Percentiles rank a stretch among this genome's conserved stretches.
Evolutionary conservation across 53 echinoderm and acorn worm species (phyloP).

Genomic region (Holothuria leucospilota): DNA sequence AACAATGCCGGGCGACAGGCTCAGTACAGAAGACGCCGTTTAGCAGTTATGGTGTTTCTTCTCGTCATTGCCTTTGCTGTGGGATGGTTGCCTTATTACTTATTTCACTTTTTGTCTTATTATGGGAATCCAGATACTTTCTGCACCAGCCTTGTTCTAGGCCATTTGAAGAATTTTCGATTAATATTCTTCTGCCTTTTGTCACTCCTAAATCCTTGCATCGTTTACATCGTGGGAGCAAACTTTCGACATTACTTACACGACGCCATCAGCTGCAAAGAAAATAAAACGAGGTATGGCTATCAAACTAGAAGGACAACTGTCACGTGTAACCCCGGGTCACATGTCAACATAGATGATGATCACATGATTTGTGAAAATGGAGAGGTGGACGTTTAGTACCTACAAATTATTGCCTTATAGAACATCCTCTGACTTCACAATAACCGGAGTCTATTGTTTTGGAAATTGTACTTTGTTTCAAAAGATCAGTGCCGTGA

Average conservation of each 20-base stretch:
- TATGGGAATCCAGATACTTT: not conserved
- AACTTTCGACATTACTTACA: slow-evolving; percentile 12
- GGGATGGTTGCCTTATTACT: slow-evolving; percentile 45
- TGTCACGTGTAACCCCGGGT: slow-evolving; percentile 9
- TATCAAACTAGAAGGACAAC: slow-evolving; percentile 27
- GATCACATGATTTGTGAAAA: not conserved
- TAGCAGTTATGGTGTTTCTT: slow-evolving; percentile 33
- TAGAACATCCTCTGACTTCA: no score
- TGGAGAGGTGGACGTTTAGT: no score
- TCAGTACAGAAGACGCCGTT: slow-evolving; percentile 5
- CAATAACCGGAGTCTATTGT: no score
- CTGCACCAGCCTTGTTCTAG: slow-evolving; percentile 8
- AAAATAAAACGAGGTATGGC: not conserved
- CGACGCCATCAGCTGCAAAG: slow-evolving; percentile 27
- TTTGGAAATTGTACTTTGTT: no score
- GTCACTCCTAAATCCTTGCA: slow-evolving; percentile 33
- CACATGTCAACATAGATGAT: not conserved
- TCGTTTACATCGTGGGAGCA: slow-evolving; percentile 31
- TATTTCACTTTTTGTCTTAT: slow-evolving; percentile 9
- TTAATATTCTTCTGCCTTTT: slow-evolving; percentile 31
- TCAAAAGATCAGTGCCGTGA: no score
- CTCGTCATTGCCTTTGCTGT: slow-evolving; percentile 27
- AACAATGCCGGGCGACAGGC: slow-evolving; percentile 16
- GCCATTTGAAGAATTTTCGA: slow-evolving; percentile 41
- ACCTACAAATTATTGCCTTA: no score